Conservation (phyloP, 2,888 invertebrate species). For the Microctonus hyperodae region DNA sequence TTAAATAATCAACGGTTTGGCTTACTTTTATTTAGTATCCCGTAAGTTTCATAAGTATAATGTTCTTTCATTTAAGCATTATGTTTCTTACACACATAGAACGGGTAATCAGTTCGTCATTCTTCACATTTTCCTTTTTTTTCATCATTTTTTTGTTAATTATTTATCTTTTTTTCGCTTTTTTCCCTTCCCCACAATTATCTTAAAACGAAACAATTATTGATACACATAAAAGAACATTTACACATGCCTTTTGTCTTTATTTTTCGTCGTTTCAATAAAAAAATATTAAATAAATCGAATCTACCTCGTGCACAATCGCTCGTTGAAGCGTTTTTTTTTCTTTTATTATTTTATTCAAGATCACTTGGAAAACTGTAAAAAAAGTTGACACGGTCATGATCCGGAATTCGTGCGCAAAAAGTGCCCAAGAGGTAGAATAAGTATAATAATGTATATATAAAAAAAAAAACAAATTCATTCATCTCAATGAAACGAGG, state of each 20-base stretch:
- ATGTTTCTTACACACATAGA: slow-evolving; percentile 63
- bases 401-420: slow-evolving; percentile 38
- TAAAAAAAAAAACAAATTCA: background rate
- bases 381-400: slow-evolving; percentile 15
- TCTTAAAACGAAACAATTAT: slow-evolving; percentile 49
- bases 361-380: slow-evolving; percentile 17
- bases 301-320: slow-evolving; percentile 14
- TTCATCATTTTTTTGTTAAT: slow-evolving; percentile 5
- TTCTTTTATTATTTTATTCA: too few species aligned
- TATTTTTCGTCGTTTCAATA: slow-evolving; percentile 19
- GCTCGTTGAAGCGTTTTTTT: slow-evolving; percentile 7
- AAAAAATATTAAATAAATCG: slow-evolving; percentile 21
- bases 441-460: background rate
- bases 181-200: slow-evolving; percentile 51
- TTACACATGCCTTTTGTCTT: background rate
- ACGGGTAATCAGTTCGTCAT: slow-evolving; percentile 43
- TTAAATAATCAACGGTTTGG: slow-evolving; percentile 56
- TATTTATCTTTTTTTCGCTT: slow-evolving; percentile 37
- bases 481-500: slow-evolving; percentile 14
- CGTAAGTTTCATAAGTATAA: slow-evolving; percentile 62
- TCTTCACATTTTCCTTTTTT: slow-evolving; percentile 6
- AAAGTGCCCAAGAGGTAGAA: slow-evolving; percentile 23
- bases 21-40: slow-evolving; percentile 63
- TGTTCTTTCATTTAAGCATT: slow-evolving; percentile 62
- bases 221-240: background rate